These are phyloP conservation scores for Gorsachius goisagi DNA, from an alignment of 2,113 vertebrate species.

Conservation along the genomic window DNA sequence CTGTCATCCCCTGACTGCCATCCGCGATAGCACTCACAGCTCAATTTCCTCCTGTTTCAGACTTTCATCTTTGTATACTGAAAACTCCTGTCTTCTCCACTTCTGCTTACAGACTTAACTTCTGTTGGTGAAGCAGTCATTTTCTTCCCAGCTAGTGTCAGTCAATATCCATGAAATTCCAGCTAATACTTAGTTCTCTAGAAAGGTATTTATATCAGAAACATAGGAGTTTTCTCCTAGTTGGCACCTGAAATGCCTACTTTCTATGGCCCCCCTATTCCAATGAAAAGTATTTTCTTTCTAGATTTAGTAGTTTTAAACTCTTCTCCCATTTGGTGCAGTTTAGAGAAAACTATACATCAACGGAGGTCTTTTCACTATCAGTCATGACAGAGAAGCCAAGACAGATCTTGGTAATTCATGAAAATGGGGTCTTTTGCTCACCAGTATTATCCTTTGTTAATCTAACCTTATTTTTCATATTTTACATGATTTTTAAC, in stretches of 20 bases:
- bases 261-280: not conserved
- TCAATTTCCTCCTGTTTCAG: not conserved
- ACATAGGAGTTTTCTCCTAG: not conserved
- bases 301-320: not conserved
- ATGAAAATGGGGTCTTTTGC: not conserved
- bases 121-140: not conserved
- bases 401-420: not conserved
- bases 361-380: not conserved
- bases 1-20: conserved; percentile 25
- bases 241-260: not conserved
- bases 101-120: not conserved
- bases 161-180: not conserved
- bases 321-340: not conserved
- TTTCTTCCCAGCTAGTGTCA: not conserved
- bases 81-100: not conserved
- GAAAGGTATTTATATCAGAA: not conserved
- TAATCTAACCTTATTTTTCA: not conserved
- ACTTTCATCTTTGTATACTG: not conserved
- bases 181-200: not conserved
- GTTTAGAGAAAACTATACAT: not conserved
- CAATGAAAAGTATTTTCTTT: not conserved
- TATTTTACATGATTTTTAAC: not conserved
- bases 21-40: not conserved
- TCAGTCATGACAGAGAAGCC: not conserved
- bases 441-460: not conserved